Base-by-base conservation (phyloP, 2,797 vertebrate genomes). In the Alfaro cultratus region DNA sequence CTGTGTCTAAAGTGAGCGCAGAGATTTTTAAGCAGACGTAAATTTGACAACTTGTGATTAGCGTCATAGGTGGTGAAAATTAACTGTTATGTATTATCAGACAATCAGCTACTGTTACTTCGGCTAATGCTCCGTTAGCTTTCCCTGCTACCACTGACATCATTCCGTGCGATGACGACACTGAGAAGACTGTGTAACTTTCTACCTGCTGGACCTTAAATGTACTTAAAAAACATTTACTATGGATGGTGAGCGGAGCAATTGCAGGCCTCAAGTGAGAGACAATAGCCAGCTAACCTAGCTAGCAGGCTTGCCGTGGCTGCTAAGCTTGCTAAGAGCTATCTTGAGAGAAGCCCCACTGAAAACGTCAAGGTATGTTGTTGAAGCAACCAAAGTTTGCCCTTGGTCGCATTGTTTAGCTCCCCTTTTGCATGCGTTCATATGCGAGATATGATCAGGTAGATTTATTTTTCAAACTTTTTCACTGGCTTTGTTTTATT, bases 221-320 rank as follows among this genome's bases (percentile, higher is more conserved):
- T 82, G 26, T 55, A 73, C 60, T 13, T 26, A 60, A 71, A 26
- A 26, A 41, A 64, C 53, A 64, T 79, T 23, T 53, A 87, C 49
- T 41, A 94, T 94, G 94, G 87, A 83, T 77, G 88, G 89, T 83
- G 86, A 93, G 87, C 90, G 93, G 80, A 92, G 90, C 86, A 91
- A 90, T 39, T 90, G 91, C 88, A 93, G 95, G 94, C 95, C 93
- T 78, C 89, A 85, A 78, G 75, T 68, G 80, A 89, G 87, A 92
- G 87, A 94, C 92, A 94, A 93, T 91, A 91, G 91, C 88, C 75
- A 75, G 94, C 90, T 92, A 94, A 81, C 80, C 68, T 34, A 71
- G 88, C 92, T 92, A 90, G 89, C 91, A 13, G 13, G 76, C 74
- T 81, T 80, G 80, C 34, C 29, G 83, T 46, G 53, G 88, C 87